Base-by-base conservation (phyloP, 2,888 invertebrate genomes). In the Epistrophe eligans region DNA sequence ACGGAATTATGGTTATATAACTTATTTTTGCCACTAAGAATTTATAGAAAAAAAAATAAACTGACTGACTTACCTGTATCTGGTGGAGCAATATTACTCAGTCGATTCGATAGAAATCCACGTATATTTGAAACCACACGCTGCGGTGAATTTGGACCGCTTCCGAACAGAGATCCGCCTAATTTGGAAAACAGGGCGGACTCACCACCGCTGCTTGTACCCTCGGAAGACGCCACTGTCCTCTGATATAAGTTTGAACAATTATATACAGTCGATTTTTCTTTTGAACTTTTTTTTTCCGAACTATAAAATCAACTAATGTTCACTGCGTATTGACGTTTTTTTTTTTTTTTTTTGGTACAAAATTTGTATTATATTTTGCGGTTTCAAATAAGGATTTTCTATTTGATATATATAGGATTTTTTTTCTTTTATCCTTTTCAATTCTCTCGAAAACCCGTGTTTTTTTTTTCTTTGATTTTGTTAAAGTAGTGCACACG, bases 101-200 rank as follows among this genome's bases (percentile, higher is more conserved):
- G 89, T 88, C 95, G 95, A 93, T 94, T 95, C 91, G 95, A 94
- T 90, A 96, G 94, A 94, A 95, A 96, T 91, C 96, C 96, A 92
- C 95, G 94, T 93, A 96, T 95, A 93, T 96, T 96, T 93, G 94
- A 95, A 92, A 96, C 96, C 91, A 96, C 95, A 90, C 95, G 94
- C 92, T 95, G 94, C 90, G 95, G 95, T 92, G 95, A 95, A 92
- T 95, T 95, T 91, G 95, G 95, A 92, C 95, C 94, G 93, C 92
- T 92, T 90, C 95, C 95, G 90, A 95, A 94, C 93, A 95, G 94
- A 93, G 95, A 95, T 91, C 95, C 95, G 92, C 94, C 94, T 93
- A 95, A 94, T 93, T 95, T 94, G 92, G 95, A 95, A 92, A 95
- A 94, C 94, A 95, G 94, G 92, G 92, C 94, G 91, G 93, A 91